Evolutionary conservation across 2,113 vertebrate genomes (phyloP).

Genomic region (Oryzias celebensis): DNA sequence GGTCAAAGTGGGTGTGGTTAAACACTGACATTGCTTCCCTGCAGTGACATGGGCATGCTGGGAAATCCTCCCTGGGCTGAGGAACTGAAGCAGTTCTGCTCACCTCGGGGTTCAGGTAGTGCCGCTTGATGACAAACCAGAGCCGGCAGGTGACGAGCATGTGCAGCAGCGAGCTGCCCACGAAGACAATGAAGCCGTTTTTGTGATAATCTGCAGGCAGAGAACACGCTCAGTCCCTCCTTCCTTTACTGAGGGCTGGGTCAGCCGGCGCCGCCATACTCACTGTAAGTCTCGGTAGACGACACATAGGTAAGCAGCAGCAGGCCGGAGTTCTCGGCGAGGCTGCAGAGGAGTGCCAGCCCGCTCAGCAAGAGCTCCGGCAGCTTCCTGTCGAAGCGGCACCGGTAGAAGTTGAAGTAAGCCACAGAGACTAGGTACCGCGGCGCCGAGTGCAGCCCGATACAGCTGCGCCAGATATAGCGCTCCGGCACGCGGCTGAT

Average conservation of each 20-base stretch:
- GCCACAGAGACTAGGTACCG: slow-evolving; percentile 82
- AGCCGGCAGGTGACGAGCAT: slow-evolving; percentile 89
- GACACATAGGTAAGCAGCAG: slow-evolving; percentile 91
- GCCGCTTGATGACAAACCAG: slow-evolving; percentile 85
- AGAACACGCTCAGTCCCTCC: too few relatives aligned
- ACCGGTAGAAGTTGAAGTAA: slow-evolving; percentile 88
- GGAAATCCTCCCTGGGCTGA: neutral
- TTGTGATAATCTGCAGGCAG: slow-evolving; percentile 83
- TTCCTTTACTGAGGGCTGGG: neutral
- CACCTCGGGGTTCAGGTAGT: slow-evolving; percentile 85
- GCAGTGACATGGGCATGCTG: too few relatives aligned
- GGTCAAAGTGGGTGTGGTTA: too few relatives aligned
- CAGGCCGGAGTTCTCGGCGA: slow-evolving; percentile 85
- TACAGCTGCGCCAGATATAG: slow-evolving; percentile 92
- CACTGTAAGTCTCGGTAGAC: slow-evolving; percentile 88
- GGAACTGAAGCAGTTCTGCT: neutral
- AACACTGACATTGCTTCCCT: too few relatives aligned
- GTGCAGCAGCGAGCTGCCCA: slow-evolving; percentile 83
- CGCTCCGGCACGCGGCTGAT: slow-evolving; percentile 88
- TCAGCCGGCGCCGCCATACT: slow-evolving; percentile 19
- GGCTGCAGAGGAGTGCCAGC: slow-evolving; percentile 77
- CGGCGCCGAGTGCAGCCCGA: slow-evolving; percentile 89
- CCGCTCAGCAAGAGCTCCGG: slow-evolving; percentile 76
- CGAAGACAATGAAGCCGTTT: slow-evolving; percentile 86
- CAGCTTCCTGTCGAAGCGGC: slow-evolving; percentile 65